Evolutionary conservation across 2,797 vertebrate species (phyloP).

Genomic region (Margarornis squamiger): DNA sequence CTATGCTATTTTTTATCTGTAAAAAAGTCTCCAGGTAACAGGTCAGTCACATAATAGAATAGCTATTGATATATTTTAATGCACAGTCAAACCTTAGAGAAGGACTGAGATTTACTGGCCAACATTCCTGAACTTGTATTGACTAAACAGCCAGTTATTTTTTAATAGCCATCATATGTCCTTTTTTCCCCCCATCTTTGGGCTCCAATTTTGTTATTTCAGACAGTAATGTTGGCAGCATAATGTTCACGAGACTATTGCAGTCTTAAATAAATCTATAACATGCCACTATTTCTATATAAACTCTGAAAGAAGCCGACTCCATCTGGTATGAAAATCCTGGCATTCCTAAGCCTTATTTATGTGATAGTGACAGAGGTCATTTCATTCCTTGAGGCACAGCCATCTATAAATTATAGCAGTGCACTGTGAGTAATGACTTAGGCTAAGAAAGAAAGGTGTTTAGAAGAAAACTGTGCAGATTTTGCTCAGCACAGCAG

Average conservation of each 20-base stretch:
- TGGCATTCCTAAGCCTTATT: constrained; percentile 59
- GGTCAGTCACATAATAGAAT: constrained; percentile 36
- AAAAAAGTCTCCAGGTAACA: not conserved
- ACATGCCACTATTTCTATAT: constrained; percentile 1
- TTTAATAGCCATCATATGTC: constrained; percentile 45
- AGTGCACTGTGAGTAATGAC: constrained; percentile 46
- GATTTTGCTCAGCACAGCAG: constrained; percentile 54
- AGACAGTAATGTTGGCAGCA: constrained; percentile 36
- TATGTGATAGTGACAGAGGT: constrained; percentile 66
- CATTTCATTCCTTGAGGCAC: constrained; percentile 53
- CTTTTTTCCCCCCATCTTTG: not conserved
- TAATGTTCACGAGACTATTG: constrained; percentile 39
- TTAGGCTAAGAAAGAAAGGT: constrained; percentile 58
- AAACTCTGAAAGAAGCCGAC: constrained; percentile 43
- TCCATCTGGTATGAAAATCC: constrained; percentile 64
- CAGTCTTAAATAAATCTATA: constrained; percentile 69
- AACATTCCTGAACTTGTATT: constrained; percentile 67
- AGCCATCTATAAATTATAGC: constrained; percentile 69
- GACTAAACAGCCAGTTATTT: constrained; percentile 60
- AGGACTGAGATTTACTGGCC: constrained; percentile 57
- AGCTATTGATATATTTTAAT: constrained; percentile 61
- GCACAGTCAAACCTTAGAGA: constrained; percentile 35
- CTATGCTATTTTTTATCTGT: not conserved
- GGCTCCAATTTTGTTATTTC: constrained; percentile 33
- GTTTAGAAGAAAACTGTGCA: constrained; percentile 44